Evolutionary conservation across 64 coral and sea anemone species (phyloP), one percentile per base, ranked within the genome.

Genomic region (Stichodactyla mertensii): DNA sequence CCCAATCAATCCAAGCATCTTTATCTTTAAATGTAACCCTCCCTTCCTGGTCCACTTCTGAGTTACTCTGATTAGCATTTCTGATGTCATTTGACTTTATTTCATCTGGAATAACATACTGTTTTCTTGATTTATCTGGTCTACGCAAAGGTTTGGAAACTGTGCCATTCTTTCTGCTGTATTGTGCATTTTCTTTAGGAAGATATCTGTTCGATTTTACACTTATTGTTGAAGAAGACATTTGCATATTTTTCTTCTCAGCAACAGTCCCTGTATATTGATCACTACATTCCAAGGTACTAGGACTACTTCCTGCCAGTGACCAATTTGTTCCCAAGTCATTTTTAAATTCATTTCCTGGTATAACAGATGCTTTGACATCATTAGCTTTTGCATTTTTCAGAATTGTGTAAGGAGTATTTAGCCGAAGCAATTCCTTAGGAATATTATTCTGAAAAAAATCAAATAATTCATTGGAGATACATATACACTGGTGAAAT

Each of bases 1-100:
- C 94, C 94, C 94, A 97, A 53, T 93, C 94, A 87, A 89, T 24
- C 94, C 94, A 97, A 20, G 67, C 22, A 62, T 88, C 16, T n/a
- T 85, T 58, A 0, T 24, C 56, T 6, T 9, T 64, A 55, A 1
- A 8, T 51, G 19, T 52, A 6, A 19, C 54, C 20, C 16, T 51
- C 6, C 5, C 12, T 8, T 51, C 13, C 24, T 74, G 4, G 10
- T 36, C 69, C 10, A 31, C 23, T 12, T 14, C 27, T 74, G 69
- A 74, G 24, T 74, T 31, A 74, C 4, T 74, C 10, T 27, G 69
- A 74, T 11, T 74, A 23, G 7, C 23, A 74, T 10, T 19, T 10
- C 19, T 23, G 62, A 66, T n/a, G 7, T 74, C 24, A 74, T 74
- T 74, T 31, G 23, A 71, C 67, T 71, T 54, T 81, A 8, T 81